Conservation (phyloP, 2,888 invertebrate species). For the Macropis europaea region DNA sequence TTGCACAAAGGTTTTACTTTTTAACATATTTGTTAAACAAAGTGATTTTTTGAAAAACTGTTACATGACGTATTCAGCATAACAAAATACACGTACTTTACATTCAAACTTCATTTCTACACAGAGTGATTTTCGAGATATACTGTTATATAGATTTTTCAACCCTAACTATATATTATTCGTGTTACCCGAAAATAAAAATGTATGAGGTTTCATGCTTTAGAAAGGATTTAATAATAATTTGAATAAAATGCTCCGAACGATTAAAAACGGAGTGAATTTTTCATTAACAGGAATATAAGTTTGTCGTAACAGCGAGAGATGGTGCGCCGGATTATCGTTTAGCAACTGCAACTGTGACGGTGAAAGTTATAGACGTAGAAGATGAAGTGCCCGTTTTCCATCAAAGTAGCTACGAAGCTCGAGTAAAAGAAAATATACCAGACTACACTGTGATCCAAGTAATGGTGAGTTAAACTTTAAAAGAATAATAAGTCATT, state of each 20-base stretch:
- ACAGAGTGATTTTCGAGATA: too few species aligned
- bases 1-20: too few species aligned
- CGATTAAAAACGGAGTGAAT: not conserved
- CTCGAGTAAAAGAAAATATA: conserved; percentile 91
- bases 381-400: conserved; percentile 93
- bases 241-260: not conserved
- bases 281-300: conserved; percentile 82
- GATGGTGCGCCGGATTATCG: conserved; percentile 93
- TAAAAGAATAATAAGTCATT: not conserved
- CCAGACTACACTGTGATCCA: conserved; percentile 89
- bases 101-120: too few species aligned
- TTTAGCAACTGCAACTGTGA: conserved; percentile 92
- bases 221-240: not conserved
- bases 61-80: too few species aligned
- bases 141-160: too few species aligned
- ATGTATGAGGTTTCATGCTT: not conserved
- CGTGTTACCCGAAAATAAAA: too few species aligned
- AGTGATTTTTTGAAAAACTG: too few species aligned
- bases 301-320: conserved; percentile 93
- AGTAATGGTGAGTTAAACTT: conserved; percentile 83
- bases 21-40: too few species aligned
- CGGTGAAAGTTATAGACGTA: conserved; percentile 89
- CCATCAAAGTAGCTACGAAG: conserved; percentile 86
- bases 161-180: too few species aligned
- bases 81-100: too few species aligned